phyloP scores from a whole-genome alignment of 1,140 invertebrate genomes.

The Tribolium castaneum region DNA sequence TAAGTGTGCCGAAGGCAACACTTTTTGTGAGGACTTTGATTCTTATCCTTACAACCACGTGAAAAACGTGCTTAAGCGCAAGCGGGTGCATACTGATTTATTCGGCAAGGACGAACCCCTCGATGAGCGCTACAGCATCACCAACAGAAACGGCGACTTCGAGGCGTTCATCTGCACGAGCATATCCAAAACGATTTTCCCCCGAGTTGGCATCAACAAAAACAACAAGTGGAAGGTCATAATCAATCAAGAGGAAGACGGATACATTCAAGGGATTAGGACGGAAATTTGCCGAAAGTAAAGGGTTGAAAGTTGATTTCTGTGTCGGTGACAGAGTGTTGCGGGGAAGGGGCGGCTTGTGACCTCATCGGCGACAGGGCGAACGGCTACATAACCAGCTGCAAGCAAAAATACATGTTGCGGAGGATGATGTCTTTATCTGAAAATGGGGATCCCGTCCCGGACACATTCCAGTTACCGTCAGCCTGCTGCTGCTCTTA shows the following conservation, averaged over 20 bases:
- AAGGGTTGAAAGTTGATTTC: constrained; percentile 46
- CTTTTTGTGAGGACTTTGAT: constrained; percentile 58
- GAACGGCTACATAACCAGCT: constrained; percentile 66
- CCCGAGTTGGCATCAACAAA: constrained; percentile 59
- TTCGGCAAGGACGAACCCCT: constrained; percentile 57
- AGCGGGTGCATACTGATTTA: constrained; percentile 42
- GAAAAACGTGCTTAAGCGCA: constrained; percentile 49
- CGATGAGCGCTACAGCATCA: constrained; percentile 37
- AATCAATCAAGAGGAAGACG: constrained; percentile 66
- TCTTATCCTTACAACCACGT: constrained; percentile 56
- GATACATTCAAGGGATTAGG: constrained; percentile 68
- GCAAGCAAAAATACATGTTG: constrained; percentile 74
- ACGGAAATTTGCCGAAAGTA: constrained; percentile 69
- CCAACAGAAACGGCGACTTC: constrained; percentile 50
- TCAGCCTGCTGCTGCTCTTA: constrained; percentile 73
- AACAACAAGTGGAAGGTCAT: constrained; percentile 68
- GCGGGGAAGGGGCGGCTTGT: constrained; percentile 60
- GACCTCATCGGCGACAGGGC: constrained; percentile 63
- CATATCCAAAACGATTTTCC: constrained; percentile 56
- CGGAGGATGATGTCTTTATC: constrained; percentile 67
- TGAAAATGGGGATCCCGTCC: constrained; percentile 64
- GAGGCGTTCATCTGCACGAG: constrained; percentile 56
- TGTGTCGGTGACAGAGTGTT: constrained; percentile 50
- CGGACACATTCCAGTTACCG: constrained; percentile 70
- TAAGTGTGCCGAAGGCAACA: constrained; percentile 53